phyloP scores from a whole-genome alignment of 2,888 invertebrate genomes.

The Mylabris sibirica region DNA sequence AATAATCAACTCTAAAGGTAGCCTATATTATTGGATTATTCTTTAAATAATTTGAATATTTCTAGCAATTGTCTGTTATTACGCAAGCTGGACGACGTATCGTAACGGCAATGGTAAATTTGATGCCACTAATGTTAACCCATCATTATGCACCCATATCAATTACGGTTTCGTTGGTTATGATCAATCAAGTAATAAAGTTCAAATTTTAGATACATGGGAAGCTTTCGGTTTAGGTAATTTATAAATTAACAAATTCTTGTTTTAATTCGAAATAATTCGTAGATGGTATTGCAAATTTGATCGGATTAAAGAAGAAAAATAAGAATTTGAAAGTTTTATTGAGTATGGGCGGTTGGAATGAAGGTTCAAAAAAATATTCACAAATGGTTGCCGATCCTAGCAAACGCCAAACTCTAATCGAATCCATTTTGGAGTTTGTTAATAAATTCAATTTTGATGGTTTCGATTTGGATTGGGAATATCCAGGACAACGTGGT shows the following conservation, averaged over 20 bases:
- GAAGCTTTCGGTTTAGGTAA: constrained; percentile 41
- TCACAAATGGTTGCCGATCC: constrained; percentile 62
- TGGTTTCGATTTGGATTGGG: constrained; percentile 31
- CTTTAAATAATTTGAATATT: neutral
- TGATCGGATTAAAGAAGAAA: constrained; percentile 59
- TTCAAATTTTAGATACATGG: constrained; percentile 40
- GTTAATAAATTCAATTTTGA: constrained; percentile 24
- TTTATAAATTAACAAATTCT: neutral
- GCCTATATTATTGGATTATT: neutral
- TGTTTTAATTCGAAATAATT: neutral
- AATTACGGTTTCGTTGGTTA: constrained; percentile 49
- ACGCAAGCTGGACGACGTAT: constrained; percentile 49
- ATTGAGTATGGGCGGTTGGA: constrained; percentile 74
- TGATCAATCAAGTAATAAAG: constrained; percentile 34
- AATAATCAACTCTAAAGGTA: neutral
- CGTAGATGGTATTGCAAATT: constrained; percentile 33
- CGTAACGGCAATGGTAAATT: constrained; percentile 47
- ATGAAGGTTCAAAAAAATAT: constrained; percentile 62
- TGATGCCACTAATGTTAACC: constrained; percentile 44
- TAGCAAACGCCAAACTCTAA: constrained; percentile 50
- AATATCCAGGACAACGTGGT: constrained; percentile 28
- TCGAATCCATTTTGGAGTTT: constrained; percentile 25
- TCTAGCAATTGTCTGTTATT: constrained; percentile 45
- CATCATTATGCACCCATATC: constrained; percentile 49
- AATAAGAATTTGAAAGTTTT: constrained; percentile 66